Base-by-base conservation (phyloP, 2,888 invertebrate species). In the Caenorhabditis sulstoni region DNA sequence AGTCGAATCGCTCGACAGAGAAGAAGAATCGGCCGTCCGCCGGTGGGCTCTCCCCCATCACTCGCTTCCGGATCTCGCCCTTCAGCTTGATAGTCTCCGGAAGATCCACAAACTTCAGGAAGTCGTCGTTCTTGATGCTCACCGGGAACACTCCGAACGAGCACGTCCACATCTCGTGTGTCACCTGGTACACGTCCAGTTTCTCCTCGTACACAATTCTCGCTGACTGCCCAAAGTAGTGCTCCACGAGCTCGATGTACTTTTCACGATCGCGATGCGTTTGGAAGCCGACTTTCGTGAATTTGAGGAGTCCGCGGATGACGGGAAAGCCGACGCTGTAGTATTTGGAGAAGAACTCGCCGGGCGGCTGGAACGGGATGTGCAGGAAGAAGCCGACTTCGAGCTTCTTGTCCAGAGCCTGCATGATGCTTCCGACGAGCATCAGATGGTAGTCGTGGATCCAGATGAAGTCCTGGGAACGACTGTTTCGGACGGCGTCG, bases 351-450 rank as follows among this genome's bases (percentile, higher is more conserved):
- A 90, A 88, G 88, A 96, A 94, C 84, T 96, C 95, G 89, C 96
- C 96, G 95, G 96, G 96, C 14, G 96, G 94, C 14, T 96, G 96
- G 91, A 96, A 96, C 0, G 96, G 96, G 88, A 96, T 96, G 91
- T 96, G 96, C 79, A 96, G 92, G 91, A 96, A 96, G 92, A 96
- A 96, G 35, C 95, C 96, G 82, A 96, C 91, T 74, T 88, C 88
- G 9, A 89, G 79, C 52, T 87, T 83, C n/a, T 82, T 82, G 57
- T 90, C 90, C 79, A 91, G 91, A 91, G 95, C 94, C 91, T 96
- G 93, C 83, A 96, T 94, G 93, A 95, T 95, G 91, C 95, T 95
- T 44, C 96, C 95, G 14, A 95, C 95, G 88, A 96, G 92, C 95
- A 96, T 95, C 18, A 96, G 93, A 90, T 96, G 96, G 90, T 96